Percentiles rank a stretch among this genome's conserved stretches.
These are phyloP conservation scores for Escarpia spicata DNA, from an alignment of 2,888 invertebrate species.

Conservation along the genomic window DNA sequence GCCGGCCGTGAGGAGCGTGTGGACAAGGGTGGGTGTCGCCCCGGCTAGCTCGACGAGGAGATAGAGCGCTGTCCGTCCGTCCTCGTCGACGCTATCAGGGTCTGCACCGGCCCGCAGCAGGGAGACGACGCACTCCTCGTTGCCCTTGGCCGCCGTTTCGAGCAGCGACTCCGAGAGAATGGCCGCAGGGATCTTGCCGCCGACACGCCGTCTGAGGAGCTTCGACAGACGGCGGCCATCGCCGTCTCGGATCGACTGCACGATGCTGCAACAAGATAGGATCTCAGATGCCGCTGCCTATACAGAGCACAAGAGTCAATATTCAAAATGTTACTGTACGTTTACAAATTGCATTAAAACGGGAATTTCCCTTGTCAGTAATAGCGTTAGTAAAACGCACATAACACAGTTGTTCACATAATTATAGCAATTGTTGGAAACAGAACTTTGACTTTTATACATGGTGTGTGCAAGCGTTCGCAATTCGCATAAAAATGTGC, in stretches of 20 bases:
- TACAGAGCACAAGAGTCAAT: too few relatives aligned
- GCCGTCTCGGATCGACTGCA: constrained; percentile 21
- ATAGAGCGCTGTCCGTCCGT: constrained; percentile 37
- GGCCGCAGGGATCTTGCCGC: constrained; percentile 17
- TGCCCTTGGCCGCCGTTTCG: constrained; percentile 24
- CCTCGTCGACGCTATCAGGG: constrained; percentile 36
- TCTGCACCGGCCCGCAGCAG: constrained; percentile 39
- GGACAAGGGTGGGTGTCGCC: constrained; percentile 37
- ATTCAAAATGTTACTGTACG: too few relatives aligned
- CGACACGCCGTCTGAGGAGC: constrained; percentile 2
- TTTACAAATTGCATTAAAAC: too few relatives aligned
- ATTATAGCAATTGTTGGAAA: too few relatives aligned
- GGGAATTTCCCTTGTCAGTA: too few relatives aligned
- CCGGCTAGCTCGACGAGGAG: constrained; percentile 36
- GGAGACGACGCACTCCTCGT: constrained; percentile 33
- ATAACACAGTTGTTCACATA: too few relatives aligned
- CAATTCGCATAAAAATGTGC: too few relatives aligned
- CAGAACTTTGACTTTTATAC: too few relatives aligned
- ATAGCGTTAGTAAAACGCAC: too few relatives aligned
- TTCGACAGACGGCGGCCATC: constrained; percentile 14
- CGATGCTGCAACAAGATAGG: not conserved
- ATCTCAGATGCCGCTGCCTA: not conserved
- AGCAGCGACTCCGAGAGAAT: constrained; percentile 13
- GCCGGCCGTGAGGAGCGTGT: constrained; percentile 39
- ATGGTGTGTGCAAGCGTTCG: too few relatives aligned